Evolutionary conservation across 2,888 invertebrate genomes (phyloP).

Genomic region (Melinaea menophilus): DNA sequence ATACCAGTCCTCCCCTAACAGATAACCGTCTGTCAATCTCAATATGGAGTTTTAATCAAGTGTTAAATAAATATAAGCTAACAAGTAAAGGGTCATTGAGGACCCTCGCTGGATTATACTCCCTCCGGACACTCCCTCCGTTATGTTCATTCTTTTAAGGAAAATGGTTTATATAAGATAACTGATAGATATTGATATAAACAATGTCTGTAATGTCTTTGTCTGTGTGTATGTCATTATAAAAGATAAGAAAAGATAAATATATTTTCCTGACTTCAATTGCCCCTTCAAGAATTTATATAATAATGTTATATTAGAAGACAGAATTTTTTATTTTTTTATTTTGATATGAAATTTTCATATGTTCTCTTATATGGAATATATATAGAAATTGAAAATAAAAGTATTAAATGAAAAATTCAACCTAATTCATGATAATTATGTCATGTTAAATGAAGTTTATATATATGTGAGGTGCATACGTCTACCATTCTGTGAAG

Average conservation of each 20-base stretch:
- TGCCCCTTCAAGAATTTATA: no score
- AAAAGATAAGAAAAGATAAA: no score
- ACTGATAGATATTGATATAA: background rate
- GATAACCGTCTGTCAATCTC: constrained; percentile 7
- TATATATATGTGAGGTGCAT: background rate
- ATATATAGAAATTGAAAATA: background rate
- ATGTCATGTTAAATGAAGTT: constrained; percentile 3
- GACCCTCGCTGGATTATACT: constrained; percentile 31
- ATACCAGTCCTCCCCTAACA: background rate
- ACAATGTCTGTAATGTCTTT: no score
- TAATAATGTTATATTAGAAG: no score
- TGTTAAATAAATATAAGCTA: constrained; percentile 37
- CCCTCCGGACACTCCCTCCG: constrained; percentile 26
- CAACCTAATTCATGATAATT: background rate
- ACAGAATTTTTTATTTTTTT: no score
- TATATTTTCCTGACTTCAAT: no score
- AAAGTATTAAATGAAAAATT: background rate
- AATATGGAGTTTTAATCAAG: constrained; percentile 32
- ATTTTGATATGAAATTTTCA: no score
- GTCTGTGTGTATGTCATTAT: no score
- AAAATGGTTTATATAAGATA: constrained; percentile 2
- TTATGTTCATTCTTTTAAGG: background rate
- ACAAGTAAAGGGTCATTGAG: constrained; percentile 32
- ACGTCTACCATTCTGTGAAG: background rate
- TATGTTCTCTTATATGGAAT: background rate